Evolutionary conservation across 2,888 invertebrate species (phyloP), one percentile per base, ranked within the genome.

Genomic region (Drosophila subsilvestris): DNA sequence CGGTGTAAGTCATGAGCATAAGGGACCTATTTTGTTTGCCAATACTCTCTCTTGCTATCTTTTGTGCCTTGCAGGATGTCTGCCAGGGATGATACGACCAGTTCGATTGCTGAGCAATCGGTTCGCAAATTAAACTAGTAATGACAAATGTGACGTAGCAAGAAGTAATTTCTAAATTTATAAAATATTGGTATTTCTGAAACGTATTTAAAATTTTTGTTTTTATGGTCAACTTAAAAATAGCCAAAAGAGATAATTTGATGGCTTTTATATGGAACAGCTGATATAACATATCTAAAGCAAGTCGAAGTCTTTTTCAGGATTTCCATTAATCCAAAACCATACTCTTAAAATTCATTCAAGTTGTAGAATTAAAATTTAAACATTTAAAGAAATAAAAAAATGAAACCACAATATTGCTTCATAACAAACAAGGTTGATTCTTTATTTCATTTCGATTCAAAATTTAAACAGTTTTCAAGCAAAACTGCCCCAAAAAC

Each of bases 371-470:
- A 12, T 20, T 7, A 25, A 22, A 48, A 25, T 49, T 49, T 3
- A 27, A 27, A 32, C 3, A 50, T 27, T 18, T 3, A 32, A 5
- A 18, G 4, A 22, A 18, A 42, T n/a, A 3, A 3, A 27, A 22
- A 43, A 14, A 51, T 7, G 2, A n/a, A 14, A 51, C 22, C 27
- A 51, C 10, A 53, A 57, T 29, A 27, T 49, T 63, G 47, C 29
- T 76, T 44, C 48, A 82, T 88, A 83, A 88, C 88, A 86, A 82
- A 86, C 82, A 83, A 77, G 63, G 71, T 83, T 75, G 69, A 79
- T 77, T 82, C 76, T 17, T 75, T 48, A 62, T 75, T 75, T 55
- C 42, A 57, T 65, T 60, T 53, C 53, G 70, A 50, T 44, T 69
- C 43, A 53, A 72, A 55, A 57, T 51, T 63, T 8, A 60, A 66